Conservation (phyloP, 2,113 vertebrate genomes). For the Hymenochirus boettgeri region DNA sequence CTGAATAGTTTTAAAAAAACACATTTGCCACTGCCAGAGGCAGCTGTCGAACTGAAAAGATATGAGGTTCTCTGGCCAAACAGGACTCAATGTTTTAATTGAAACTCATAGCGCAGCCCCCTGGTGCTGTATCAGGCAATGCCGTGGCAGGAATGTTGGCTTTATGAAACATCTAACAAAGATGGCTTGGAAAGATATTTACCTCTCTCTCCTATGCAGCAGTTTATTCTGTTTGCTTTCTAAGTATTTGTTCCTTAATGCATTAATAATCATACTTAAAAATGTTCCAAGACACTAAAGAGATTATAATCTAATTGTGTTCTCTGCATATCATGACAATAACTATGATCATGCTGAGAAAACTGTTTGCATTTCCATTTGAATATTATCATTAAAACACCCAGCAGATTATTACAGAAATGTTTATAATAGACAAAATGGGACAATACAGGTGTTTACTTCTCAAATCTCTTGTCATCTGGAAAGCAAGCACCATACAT, state of each 20-base stretch:
- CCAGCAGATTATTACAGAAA: conserved; percentile 16
- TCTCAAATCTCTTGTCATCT: no score
- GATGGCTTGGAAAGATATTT: no score
- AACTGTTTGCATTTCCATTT: conserved; percentile 20
- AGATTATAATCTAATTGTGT: conserved; percentile 36
- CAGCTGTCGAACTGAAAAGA: no score
- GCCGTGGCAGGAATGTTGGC: no score
- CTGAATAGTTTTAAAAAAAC: no score
- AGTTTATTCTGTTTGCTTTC: conserved; percentile 12
- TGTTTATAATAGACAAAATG: not conserved
- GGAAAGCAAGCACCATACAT: not conserved
- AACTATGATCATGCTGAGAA: conserved; percentile 22
- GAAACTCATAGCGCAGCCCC: no score
- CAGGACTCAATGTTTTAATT: no score
- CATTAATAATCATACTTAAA: conserved; percentile 25
- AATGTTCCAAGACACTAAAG: conserved; percentile 21
- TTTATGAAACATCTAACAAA: no score
- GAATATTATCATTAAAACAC: conserved; percentile 18
- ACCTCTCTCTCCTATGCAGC: no score
- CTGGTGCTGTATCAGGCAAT: no score
- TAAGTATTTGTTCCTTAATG: conserved; percentile 23
- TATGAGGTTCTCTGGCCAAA: no score
- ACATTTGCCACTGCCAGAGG: no score
- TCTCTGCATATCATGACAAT: conserved; percentile 22
- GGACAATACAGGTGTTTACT: conserved; percentile 21